Conservation (phyloP, 2,113 vertebrate genomes). For the Muscicapa adusta region DNA sequence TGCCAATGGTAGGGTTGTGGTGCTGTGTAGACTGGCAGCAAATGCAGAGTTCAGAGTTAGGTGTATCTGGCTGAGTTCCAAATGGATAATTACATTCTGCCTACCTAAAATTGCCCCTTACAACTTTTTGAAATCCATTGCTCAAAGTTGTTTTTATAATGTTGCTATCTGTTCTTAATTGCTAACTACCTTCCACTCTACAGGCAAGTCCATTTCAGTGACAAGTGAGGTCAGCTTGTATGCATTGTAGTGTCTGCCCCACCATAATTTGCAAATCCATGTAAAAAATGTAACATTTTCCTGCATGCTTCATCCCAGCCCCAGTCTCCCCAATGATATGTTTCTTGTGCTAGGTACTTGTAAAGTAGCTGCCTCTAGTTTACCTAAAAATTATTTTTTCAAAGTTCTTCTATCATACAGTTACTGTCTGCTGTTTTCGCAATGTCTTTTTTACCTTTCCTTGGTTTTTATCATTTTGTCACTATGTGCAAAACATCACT, state of each 20-base stretch:
- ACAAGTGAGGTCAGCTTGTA: not conserved
- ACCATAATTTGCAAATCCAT: not conserved
- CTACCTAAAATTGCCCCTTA: not conserved
- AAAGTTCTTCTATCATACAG: not conserved
- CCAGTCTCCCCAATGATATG: not conserved
- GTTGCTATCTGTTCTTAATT: not conserved
- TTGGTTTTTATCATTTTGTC: not conserved
- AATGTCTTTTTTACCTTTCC: not conserved
- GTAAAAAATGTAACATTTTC: not conserved
- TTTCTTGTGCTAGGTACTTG: not conserved
- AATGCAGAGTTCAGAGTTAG: not conserved
- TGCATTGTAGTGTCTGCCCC: not conserved
- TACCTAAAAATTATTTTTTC: not conserved
- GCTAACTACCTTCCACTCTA: not conserved
- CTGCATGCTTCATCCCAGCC: not conserved
- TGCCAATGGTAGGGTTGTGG: not conserved
- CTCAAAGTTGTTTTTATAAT: not conserved
- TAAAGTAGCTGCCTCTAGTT: not conserved
- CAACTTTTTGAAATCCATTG: not conserved
- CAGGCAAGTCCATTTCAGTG: not conserved
- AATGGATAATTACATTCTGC: slow-evolving; percentile 20
- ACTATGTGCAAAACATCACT: not conserved
- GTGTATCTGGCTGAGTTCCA: slow-evolving; percentile 11
- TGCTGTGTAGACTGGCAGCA: not conserved
- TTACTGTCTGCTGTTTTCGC: not conserved